These are phyloP conservation scores for Mastigias papua DNA, from an alignment of 30 jellyfish, hydroid and myxozoan genomes.

Conservation along the genomic window DNA sequence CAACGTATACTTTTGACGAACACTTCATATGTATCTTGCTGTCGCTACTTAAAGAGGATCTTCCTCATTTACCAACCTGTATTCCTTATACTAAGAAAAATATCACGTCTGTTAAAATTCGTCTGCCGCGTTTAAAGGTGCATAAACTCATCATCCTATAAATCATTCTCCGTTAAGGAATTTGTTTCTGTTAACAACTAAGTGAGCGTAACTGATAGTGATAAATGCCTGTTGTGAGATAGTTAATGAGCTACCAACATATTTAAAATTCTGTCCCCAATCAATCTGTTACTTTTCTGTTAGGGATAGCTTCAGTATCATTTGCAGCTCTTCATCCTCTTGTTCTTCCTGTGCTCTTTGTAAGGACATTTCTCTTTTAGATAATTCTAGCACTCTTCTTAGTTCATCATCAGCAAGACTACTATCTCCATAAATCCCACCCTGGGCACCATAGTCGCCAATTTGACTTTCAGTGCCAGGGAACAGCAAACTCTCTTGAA, in stretches of 20 bases:
- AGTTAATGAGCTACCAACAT: too few relatives aligned
- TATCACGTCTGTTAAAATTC: too few relatives aligned
- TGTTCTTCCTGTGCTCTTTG: slow-evolving; percentile 48
- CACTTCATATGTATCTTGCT: too few relatives aligned
- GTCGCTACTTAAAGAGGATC: too few relatives aligned
- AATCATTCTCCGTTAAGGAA: not conserved
- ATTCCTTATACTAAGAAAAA: too few relatives aligned
- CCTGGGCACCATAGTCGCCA: not conserved
- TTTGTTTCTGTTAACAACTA: not conserved
- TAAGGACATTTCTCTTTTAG: slow-evolving; percentile 55
- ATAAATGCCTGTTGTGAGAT: not conserved
- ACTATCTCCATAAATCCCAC: not conserved
- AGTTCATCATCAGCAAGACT: slow-evolving; percentile 46
- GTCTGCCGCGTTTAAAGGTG: too few relatives aligned
- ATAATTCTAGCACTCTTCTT: slow-evolving; percentile 69
- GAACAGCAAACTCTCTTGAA: slow-evolving; percentile 80
- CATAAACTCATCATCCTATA: too few relatives aligned
- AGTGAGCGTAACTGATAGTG: not conserved
- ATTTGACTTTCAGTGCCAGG: slow-evolving; percentile 49
- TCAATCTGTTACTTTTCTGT: slow-evolving; percentile 65
- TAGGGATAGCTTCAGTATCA: slow-evolving; percentile 78
- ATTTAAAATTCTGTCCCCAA: not conserved
- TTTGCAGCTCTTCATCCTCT: slow-evolving; percentile 91
- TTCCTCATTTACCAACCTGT: too few relatives aligned
- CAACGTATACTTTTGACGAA: too few relatives aligned